Evolutionary conservation across 1,140 invertebrate species (phyloP), one percentile per base, ranked within the genome.

Genomic region (Cyphomyrmex costatus): DNA sequence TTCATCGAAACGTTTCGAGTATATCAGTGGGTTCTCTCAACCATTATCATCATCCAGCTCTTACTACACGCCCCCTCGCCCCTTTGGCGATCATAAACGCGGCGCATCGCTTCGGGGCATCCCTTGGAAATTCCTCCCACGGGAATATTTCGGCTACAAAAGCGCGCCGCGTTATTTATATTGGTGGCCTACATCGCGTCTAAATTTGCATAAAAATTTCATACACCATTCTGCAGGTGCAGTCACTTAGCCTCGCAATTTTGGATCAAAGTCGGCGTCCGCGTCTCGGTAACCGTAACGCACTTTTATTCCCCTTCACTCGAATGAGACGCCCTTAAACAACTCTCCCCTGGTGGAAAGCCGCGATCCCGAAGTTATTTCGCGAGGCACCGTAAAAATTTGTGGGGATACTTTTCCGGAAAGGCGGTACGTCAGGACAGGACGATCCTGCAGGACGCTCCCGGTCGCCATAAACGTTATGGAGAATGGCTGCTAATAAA

Each of bases 321-420:
- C 30, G 36, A 65, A 89, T 85, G 56, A 80, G 76, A 73, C 53
- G 16, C 42, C 24, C 84, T 86, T 83, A 83, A 90, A 80, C 61
- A 58, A 74, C 63, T 42, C 36, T 58, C 14, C 24, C 53, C 14
- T 56, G 73, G 53, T 46, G 63, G 86, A 73, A 58, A 85, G 82
- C 53, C 49, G 56, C 30, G 63, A 61, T 10, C 21, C 36, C 46
- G 49, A 46, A 86, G 80, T 87, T 87, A 87, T 87, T 60, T 87
- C 86, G 86, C 58, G 73, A 36, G 83, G 63, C 51, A 68, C 66
- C 83, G 61, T 91, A 90, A 91, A 90, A 90, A 88, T 91, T 91
- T 86, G 83, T 88, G 58, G 65, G 53, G 30, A 77, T 86, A 90
- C 89, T 77, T 66, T 80, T 51, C 86, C 61, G 53, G 58, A 84